Evolutionary conservation across 2,888 invertebrate genomes (phyloP), one percentile per base, ranked within the genome.

Genomic region (Laothoe populi): DNA sequence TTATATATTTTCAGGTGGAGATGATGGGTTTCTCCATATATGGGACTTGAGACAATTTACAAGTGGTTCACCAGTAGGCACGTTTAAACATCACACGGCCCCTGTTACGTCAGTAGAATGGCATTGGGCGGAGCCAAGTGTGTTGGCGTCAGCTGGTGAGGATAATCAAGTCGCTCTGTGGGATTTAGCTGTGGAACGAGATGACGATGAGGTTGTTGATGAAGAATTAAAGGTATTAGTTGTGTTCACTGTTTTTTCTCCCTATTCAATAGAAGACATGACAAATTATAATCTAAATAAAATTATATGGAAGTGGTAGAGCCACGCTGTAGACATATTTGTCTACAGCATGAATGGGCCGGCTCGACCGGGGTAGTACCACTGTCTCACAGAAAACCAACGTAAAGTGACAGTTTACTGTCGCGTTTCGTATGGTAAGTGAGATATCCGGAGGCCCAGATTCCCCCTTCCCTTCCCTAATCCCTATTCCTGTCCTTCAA

Each of bases 81-180:
- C 96, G 38, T 99, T 99, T 84, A 99, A 99, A 84, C 98, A 99
- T 83, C 99, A 99, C 86, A 96, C 96, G 2, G 96, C 95, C 49
- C 97, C 99, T 1, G 95, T 99, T 61, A 99, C 98, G 0, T 98
- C 99, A 0, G 96, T 99, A 4, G 98, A 99, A 86, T 99, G 99
- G 99, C 97, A 98, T 90, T 98, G 98, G 67, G 94, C 94, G 2
- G 99, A 99, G 84, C 95, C 96, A 0, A 97, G 99, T 26, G 97
- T 99, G 4, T 95, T 99, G 75, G 98, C 98, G 1, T 98, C 98
- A 0, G 96, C 95, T 1, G 98, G 98, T 0, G 96, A 97, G 64
- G 99, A 99, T 84, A 96, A 99, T 90, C 99, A 99, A 89, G 96
- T 99, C 40, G 97, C 98, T 0, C 92, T 99, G 26, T 99, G 99